Evolutionary conservation across 1,140 invertebrate species (phyloP).

Genomic region (Manduca sexta): DNA sequence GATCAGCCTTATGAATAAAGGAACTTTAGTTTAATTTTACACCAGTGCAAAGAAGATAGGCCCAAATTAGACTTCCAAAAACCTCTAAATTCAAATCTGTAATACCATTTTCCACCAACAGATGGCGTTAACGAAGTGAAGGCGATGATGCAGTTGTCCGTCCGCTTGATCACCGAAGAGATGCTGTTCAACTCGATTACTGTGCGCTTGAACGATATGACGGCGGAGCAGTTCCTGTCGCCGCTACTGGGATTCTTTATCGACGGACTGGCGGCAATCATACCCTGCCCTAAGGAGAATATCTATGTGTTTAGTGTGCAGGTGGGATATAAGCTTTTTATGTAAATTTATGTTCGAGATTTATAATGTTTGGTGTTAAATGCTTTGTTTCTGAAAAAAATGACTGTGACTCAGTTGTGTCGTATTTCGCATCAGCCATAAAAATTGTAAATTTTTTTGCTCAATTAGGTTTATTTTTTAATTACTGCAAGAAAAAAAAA

Average conservation of each 20-base stretch:
- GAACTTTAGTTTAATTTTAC: too few species aligned
- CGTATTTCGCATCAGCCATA: too few species aligned
- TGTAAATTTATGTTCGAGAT: not conserved
- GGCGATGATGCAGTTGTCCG: slow-evolving; percentile 90
- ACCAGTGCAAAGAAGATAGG: too few species aligned
- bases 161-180: slow-evolving; percentile 93
- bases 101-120: slow-evolving; percentile 35
- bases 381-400: too few species aligned
- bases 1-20: too few species aligned
- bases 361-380: not conserved
- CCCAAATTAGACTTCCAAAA: too few species aligned
- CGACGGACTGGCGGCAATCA: slow-evolving; percentile 92
- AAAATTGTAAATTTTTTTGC: too few species aligned
- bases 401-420: too few species aligned
- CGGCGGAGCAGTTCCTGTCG: slow-evolving; percentile 93
- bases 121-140: slow-evolving; percentile 94
- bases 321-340: slow-evolving; percentile 52
- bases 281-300: slow-evolving; percentile 93
- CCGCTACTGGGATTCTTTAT: slow-evolving; percentile 92
- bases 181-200: slow-evolving; percentile 97
- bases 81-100: too few species aligned
- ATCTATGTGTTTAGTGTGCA: slow-evolving; percentile 96
- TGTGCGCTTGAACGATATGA: slow-evolving; percentile 94
- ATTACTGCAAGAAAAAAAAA: too few species aligned
- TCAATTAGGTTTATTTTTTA: too few species aligned